A percentile compares a stretch with the other conserved stretches of the same genome.
phyloP scores from a whole-genome alignment of 2,113 vertebrate species.

The Myiozetetes cayanensis region DNA sequence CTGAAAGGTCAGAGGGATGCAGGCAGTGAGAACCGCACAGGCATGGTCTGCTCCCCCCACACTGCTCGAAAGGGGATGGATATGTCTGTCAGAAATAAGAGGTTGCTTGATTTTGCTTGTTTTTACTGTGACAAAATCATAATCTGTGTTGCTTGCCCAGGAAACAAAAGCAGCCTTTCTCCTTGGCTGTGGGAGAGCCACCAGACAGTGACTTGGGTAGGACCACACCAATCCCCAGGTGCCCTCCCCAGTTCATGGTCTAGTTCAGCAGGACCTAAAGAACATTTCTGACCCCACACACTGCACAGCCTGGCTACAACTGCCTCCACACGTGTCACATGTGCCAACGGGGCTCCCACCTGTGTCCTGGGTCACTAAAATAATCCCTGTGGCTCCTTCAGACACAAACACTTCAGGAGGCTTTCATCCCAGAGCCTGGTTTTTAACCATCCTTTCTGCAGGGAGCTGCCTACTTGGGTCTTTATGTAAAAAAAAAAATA shows the following conservation, averaged over 20 bases:
- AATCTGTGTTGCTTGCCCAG: neutral
- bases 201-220: neutral
- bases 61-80: neutral
- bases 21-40: accelerated
- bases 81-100: accelerated
- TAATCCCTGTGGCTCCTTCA: neutral
- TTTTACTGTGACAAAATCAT: neutral
- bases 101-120: neutral
- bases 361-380: neutral
- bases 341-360: neutral
- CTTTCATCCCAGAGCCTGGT: neutral
- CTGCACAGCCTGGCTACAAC: neutral
- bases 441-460: neutral
- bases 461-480: neutral
- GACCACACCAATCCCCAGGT: neutral
- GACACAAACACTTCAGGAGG: neutral
- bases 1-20: neutral
- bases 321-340: accelerated
- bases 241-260: neutral
- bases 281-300: neutral
- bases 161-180: neutral
- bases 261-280: neutral
- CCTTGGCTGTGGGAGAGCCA: neutral
- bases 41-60: neutral
- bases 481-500: neutral